phyloP scores from a whole-genome alignment of 2,888 invertebrate species.

The Stegana nigrithorax region DNA sequence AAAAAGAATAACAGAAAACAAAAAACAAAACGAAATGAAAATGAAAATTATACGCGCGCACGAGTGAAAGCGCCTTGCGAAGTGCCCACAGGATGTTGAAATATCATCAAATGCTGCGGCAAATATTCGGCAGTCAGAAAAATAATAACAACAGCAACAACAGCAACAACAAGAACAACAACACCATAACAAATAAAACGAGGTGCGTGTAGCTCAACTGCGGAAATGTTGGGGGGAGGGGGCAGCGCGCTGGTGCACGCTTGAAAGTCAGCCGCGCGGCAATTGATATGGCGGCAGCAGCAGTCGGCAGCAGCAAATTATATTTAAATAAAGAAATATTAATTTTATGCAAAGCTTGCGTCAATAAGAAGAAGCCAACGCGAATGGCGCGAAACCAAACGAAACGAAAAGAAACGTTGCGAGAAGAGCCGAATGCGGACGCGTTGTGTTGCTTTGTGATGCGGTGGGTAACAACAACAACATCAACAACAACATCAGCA shows the following conservation, averaged over 20 bases:
- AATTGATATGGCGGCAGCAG: neutral
- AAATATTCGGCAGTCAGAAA: neutral
- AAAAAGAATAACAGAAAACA: slow-evolving; percentile 39
- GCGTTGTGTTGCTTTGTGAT: neutral
- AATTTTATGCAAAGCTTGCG: slow-evolving; percentile 57
- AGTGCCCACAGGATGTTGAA: slow-evolving; percentile 25
- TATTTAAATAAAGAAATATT: slow-evolving; percentile 40
- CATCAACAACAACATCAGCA: neutral
- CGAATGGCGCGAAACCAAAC: neutral
- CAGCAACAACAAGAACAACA: neutral
- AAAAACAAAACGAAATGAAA: neutral
- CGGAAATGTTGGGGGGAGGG: neutral
- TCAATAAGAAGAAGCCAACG: slow-evolving; percentile 33
- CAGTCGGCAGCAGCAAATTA: slow-evolving; percentile 6
- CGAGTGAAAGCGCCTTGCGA: neutral
- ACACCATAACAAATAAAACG: no score
- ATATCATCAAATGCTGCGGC: slow-evolving; percentile 14
- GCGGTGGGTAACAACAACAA: no score
- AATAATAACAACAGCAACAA: neutral
- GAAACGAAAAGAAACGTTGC: neutral
- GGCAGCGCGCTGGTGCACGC: no score
- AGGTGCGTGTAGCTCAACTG: no score
- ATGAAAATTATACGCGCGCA: neutral
- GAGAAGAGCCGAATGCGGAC: neutral
- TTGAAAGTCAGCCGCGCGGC: neutral